These are phyloP conservation scores for Mesocentrotus franciscanus DNA, from an alignment of 53 echinoderm and acorn worm genomes.

Conservation along the genomic window DNA sequence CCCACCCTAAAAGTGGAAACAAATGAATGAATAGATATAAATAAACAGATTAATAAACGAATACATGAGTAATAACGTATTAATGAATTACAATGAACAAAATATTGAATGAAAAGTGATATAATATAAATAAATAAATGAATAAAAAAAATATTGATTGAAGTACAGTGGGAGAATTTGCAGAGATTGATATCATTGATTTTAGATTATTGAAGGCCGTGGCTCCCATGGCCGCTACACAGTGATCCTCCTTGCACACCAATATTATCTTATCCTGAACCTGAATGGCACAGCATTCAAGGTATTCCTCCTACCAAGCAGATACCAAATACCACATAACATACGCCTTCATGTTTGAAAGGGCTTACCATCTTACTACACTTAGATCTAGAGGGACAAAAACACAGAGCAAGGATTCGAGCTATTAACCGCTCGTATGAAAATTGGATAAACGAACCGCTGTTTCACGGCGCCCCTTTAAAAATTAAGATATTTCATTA, in stretches of 20 bases:
- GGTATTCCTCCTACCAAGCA: neutral
- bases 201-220: neutral
- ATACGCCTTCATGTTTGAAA: neutral
- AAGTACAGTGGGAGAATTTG: neutral
- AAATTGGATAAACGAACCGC: neutral
- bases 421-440: neutral
- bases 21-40: no score
- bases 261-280: neutral
- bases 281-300: neutral
- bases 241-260: neutral
- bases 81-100: no score
- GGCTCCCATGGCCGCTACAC: neutral
- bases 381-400: neutral
- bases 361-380: neutral
- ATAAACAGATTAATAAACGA: no score
- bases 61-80: no score
- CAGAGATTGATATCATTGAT: neutral
- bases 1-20: no score
- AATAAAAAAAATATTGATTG: no score
- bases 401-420: no score
- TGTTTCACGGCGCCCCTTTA: no score
- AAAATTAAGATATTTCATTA: neutral
- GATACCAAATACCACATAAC: neutral
- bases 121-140: no score
- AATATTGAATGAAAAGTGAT: no score